phyloP scores from a whole-genome alignment of 2,888 invertebrate species.

The Hyppa rectilinea region DNA sequence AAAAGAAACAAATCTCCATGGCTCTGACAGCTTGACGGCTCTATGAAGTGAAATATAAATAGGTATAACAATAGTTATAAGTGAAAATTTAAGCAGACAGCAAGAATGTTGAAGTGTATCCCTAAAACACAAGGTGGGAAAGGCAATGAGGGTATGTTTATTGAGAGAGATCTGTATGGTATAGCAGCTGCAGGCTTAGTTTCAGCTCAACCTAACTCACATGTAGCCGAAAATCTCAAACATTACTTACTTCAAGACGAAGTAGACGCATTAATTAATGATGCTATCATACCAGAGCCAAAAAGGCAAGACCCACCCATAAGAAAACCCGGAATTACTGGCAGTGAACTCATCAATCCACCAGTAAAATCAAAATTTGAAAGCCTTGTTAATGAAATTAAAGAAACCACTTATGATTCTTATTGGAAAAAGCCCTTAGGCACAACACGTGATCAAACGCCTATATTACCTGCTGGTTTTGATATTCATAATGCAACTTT shows the following conservation, averaged over 20 bases:
- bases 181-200: slow-evolving; percentile 73
- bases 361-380: slow-evolving; percentile 70
- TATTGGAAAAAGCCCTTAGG: slow-evolving; percentile 38
- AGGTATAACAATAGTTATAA: not conserved
- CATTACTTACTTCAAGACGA: slow-evolving; percentile 73
- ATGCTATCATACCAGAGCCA: slow-evolving; percentile 66
- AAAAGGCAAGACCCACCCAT: slow-evolving; percentile 33
- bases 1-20: not conserved
- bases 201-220: slow-evolving; percentile 58
- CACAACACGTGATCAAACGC: not conserved
- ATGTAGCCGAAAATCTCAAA: slow-evolving; percentile 60
- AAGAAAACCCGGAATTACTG: not conserved
- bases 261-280: slow-evolving; percentile 71
- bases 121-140: slow-evolving; percentile 69
- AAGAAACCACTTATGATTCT: slow-evolving; percentile 15
- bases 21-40: slow-evolving; percentile 4
- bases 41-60: not conserved
- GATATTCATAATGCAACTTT: slow-evolving; percentile 49
- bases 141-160: slow-evolving; percentile 74
- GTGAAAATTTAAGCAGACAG: not conserved
- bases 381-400: slow-evolving; percentile 49
- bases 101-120: slow-evolving; percentile 23
- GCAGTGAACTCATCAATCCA: slow-evolving; percentile 67
- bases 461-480: slow-evolving; percentile 27
- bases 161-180: slow-evolving; percentile 67